phyloP scores from a whole-genome alignment of 2,113 vertebrate species.

The Mastomys natalensis region DNA sequence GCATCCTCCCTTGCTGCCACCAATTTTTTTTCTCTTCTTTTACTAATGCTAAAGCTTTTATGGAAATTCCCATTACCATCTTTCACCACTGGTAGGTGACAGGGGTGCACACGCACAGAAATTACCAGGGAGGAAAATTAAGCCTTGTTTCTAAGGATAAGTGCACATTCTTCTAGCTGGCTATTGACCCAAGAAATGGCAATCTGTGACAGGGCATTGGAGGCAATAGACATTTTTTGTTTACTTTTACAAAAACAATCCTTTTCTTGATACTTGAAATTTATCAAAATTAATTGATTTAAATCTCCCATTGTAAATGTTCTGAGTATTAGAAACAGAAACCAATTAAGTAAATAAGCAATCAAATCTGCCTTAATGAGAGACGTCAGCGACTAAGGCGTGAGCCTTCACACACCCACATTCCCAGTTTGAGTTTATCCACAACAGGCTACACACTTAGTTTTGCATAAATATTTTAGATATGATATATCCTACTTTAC shows the following conservation, averaged over 20 bases:
- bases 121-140: constrained; percentile 54
- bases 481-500: constrained; percentile 1
- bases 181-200: not conserved
- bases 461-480: constrained; percentile 34
- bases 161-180: not conserved
- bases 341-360: not conserved
- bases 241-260: constrained; percentile 10
- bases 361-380: not conserved
- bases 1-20: not conserved
- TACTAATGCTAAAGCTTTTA: constrained; percentile 59
- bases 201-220: not conserved
- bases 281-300: not conserved
- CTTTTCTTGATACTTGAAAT: not conserved
- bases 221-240: not conserved
- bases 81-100: constrained; percentile 51
- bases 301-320: not conserved
- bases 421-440: not conserved
- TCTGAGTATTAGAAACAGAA: not conserved
- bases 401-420: not conserved
- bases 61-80: constrained; percentile 57
- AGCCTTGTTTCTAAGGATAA: constrained; percentile 35
- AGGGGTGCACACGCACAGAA: constrained; percentile 55
- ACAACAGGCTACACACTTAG: not conserved
- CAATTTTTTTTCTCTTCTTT: not conserved
- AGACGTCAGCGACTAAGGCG: not conserved